phyloP scores from a whole-genome alignment of 2,888 invertebrate genomes.

The Calameuta pallipes region DNA sequence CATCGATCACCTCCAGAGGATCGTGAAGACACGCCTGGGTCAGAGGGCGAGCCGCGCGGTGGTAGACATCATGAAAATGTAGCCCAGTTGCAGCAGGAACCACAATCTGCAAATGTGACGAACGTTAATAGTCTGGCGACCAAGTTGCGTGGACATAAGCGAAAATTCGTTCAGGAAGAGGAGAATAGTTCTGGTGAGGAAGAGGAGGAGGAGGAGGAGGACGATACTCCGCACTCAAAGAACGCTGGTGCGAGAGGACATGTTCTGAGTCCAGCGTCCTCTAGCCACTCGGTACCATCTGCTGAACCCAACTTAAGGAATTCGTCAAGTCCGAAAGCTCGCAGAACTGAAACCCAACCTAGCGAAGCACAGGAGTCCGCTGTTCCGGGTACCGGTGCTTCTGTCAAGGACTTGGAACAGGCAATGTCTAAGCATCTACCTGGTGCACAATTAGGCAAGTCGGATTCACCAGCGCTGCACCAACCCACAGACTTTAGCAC shows the following conservation, averaged over 20 bases:
- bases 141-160: conserved; percentile 70
- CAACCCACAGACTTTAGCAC: conserved; percentile 90
- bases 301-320: conserved; percentile 57
- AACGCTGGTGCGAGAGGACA: conserved; percentile 63
- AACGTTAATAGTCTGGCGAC: conserved; percentile 44
- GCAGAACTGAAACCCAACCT: conserved; percentile 43
- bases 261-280: conserved; percentile 72
- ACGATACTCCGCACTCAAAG: conserved; percentile 61
- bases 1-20: conserved; percentile 67
- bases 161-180: conserved; percentile 70
- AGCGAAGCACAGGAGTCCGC: conserved; percentile 54
- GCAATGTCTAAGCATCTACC: conserved; percentile 97
- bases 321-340: conserved; percentile 55
- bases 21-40: conserved; percentile 67
- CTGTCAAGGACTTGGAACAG: conserved; percentile 93
- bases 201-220: conserved; percentile 68
- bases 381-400: conserved; percentile 67
- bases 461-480: conserved; percentile 70
- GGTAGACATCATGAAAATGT: conserved; percentile 69
- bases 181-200: conserved; percentile 68
- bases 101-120: conserved; percentile 47
- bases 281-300: conserved; percentile 71
- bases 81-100: conserved; percentile 67
- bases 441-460: conserved; percentile 67
- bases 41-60: conserved; percentile 69